Evolutionary conservation across 2,888 invertebrate species (phyloP), one percentile per base, ranked within the genome.

Genomic region (Ganaspis brasiliensis): DNA sequence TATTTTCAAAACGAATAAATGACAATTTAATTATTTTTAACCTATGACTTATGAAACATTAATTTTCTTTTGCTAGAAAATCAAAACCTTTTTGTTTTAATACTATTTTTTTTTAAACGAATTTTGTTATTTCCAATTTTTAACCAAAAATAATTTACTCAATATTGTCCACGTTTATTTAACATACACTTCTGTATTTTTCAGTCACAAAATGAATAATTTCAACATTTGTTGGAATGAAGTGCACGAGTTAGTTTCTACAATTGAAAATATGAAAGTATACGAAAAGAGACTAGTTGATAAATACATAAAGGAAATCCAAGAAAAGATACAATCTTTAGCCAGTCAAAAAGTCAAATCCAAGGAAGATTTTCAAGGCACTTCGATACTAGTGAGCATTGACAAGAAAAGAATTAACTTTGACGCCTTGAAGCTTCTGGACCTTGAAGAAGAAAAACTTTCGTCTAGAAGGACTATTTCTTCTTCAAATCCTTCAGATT

Each of bases 231-330:
- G 31, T n/a, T 59, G 59, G 59, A 59, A 8, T 9, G 16, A 59
- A n/a, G 31, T 59, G n/a, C 14, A 31, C 16, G n/a, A 59, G 9
- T 14, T 31, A 6, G 31, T 59, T 59, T 31, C 16, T 9, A 31
- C n/a, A 26, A 10, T 59, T 8, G 10, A 59, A 24, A 31, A 59
- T 16, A 59, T 31, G 59, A 31, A 14, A 31, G 3, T n/a, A 6
- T 59, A 59, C 31, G 31, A 31, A 12, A 10, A 59, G 31, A 9
- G 26, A 26, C n/a, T 59, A 26, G n/a, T 57, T 57, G 57, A 57
- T 26, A 57, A 57, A 26, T 26, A 57, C 26, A 9, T 57, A 26
- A 9, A 57, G 2, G 26, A 57, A 1, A 57, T 57, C 26, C 14
- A 8, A 3, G 9, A 31, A 57, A 57, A 31, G 9, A 57, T 57